A percentile compares a stretch with the other conserved stretches of the same genome.
These are phyloP conservation scores for Romanomermis culicivorax DNA, from an alignment of 2,888 invertebrate genomes.

Conservation along the genomic window DNA sequence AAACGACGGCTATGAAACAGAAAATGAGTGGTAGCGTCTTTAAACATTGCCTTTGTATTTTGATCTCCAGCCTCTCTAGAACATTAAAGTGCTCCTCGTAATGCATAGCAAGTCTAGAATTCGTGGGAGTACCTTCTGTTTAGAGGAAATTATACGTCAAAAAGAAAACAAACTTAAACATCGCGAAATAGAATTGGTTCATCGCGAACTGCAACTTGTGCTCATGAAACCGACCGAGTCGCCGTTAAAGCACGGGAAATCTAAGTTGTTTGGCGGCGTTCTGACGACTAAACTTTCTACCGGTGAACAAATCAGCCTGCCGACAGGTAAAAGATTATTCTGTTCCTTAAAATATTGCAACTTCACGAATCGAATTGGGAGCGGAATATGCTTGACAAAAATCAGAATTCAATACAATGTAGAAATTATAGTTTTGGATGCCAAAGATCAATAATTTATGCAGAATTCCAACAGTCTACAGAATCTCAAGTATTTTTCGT, in stretches of 20 bases:
- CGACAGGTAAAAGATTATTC: slow-evolving; percentile 1
- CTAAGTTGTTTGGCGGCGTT: background rate
- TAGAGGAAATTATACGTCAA: slow-evolving; percentile 48
- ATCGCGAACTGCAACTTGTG: background rate
- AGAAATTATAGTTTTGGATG: too few species aligned
- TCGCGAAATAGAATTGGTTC: slow-evolving; percentile 60
- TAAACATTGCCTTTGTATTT: background rate
- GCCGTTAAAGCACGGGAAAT: background rate
- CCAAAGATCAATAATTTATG: too few species aligned
- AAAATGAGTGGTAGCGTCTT: background rate
- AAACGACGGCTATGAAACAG: background rate
- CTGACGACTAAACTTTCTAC: background rate
- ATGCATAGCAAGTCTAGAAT: too few species aligned
- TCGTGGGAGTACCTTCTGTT: background rate
- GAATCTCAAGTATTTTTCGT: too few species aligned
- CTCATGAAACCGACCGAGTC: background rate
- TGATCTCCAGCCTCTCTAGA: background rate
- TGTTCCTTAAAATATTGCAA: too few species aligned
- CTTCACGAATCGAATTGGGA: too few species aligned
- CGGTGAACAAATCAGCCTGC: background rate
- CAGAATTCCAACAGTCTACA: too few species aligned
- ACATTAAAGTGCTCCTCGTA: background rate
- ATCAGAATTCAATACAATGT: too few species aligned
- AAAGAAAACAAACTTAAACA: slow-evolving; percentile 71
- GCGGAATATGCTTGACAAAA: too few species aligned